A percentile compares a stretch with the other conserved stretches of the same genome.
Evolutionary conservation across 64 coral and sea anemone species (phyloP).

Genomic region (Exaiptasia diaphana): DNA sequence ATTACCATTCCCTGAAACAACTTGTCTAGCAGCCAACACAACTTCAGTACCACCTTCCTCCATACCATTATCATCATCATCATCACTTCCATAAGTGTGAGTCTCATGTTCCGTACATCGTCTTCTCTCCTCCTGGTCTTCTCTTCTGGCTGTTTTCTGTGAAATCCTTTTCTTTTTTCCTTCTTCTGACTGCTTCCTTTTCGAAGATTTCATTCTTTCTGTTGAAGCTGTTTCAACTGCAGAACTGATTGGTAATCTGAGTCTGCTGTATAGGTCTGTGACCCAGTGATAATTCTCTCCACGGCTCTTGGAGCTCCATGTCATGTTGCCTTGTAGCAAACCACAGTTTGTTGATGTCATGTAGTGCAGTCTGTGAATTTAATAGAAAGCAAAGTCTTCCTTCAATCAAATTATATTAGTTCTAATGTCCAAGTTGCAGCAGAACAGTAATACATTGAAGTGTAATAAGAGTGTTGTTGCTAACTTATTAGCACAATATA

Average conservation of each 20-base stretch:
- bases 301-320: conserved; percentile 18
- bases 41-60: neutral
- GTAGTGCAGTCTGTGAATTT: conserved; percentile 42
- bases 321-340: conserved; percentile 28
- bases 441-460: neutral
- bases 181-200: neutral
- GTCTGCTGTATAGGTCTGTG: conserved; percentile 2
- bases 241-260: conserved; percentile 14
- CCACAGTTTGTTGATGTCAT: conserved; percentile 24
- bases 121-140: conserved; percentile 42
- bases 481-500: neutral
- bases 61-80: conserved; percentile 1
- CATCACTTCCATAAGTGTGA: neutral
- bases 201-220: neutral
- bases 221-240: neutral
- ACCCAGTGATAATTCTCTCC: conserved; percentile 8
- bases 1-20: neutral
- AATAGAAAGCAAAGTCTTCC: neutral
- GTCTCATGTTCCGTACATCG: conserved; percentile 12
- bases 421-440: neutral
- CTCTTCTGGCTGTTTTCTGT: conserved; percentile 5
- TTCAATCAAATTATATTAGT: neutral
- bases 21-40: neutral
- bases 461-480: neutral
- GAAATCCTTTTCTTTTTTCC: neutral